These are phyloP conservation scores for Tachysurus vachellii DNA, from an alignment of 2,113 vertebrate genomes.

Conservation along the genomic window DNA sequence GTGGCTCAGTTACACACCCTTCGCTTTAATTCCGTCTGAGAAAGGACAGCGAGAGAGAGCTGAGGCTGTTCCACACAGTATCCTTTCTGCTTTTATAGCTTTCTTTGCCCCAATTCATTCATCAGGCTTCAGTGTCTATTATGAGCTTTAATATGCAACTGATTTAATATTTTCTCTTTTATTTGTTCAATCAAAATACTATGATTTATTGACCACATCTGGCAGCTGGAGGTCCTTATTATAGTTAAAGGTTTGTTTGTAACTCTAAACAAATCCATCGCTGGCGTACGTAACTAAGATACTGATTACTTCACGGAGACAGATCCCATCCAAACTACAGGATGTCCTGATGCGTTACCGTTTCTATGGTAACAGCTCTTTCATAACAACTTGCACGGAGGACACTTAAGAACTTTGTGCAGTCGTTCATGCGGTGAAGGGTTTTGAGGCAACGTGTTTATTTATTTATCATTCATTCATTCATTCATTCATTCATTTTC, in stretches of 20 bases:
- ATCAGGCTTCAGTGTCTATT: background rate
- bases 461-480: too few species aligned
- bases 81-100: background rate
- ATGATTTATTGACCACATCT: background rate
- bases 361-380: background rate
- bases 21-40: slow-evolving; percentile 1
- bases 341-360: background rate
- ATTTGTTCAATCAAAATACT: background rate
- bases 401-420: too few species aligned
- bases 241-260: background rate
- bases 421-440: background rate
- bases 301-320: background rate
- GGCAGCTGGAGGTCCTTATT: background rate
- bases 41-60: background rate
- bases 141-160: background rate
- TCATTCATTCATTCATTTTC: too few species aligned
- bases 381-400: background rate
- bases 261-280: background rate
- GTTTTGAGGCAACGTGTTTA: background rate
- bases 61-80: background rate
- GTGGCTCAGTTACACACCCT: slow-evolving; percentile 9
- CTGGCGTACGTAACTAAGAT: background rate
- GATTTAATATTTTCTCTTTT: background rate
- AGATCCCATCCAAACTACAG: background rate
- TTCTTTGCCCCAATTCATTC: background rate